Evolutionary conservation across 1,140 invertebrate genomes (phyloP).

Genomic region (Neotoxoptera formosana): DNA sequence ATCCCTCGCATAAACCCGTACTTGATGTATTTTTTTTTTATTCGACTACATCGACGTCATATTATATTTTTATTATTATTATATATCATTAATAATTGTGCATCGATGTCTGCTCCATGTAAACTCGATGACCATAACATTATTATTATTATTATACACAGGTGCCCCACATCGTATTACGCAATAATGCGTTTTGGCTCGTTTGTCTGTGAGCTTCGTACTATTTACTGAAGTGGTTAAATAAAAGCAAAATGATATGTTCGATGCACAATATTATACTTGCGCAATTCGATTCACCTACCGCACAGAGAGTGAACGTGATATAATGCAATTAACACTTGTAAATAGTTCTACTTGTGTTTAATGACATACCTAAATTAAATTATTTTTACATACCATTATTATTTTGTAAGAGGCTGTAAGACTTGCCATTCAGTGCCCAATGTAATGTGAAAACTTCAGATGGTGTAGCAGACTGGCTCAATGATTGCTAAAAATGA

Average conservation of each 20-base stretch:
- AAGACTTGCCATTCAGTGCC: constrained; percentile 58
- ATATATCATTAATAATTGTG: too few relatives aligned
- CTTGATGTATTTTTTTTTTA: too few relatives aligned
- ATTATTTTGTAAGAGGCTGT: constrained; percentile 53
- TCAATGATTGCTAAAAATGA: constrained; percentile 56
- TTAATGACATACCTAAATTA: background rate
- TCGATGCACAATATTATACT: too few relatives aligned
- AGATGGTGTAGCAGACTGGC: constrained; percentile 45
- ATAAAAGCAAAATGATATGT: background rate
- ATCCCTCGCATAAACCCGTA: too few relatives aligned
- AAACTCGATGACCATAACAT: background rate
- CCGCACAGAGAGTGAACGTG: background rate
- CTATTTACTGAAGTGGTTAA: background rate
- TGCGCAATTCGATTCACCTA: background rate
- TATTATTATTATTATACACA: background rate
- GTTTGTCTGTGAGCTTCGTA: background rate
- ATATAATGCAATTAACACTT: background rate
- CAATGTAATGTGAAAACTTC: constrained; percentile 59
- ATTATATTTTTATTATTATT: too few relatives aligned
- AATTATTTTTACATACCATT: constrained; percentile 40
- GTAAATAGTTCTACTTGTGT: background rate
- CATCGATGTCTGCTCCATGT: background rate
- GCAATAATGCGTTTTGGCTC: background rate
- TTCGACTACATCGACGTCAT: too few relatives aligned
- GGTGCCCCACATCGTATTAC: background rate